Evolutionary conservation across 2,797 vertebrate genomes (phyloP), one percentile per base, ranked within the genome.

Genomic region (Pangasius mekongensis): DNA sequence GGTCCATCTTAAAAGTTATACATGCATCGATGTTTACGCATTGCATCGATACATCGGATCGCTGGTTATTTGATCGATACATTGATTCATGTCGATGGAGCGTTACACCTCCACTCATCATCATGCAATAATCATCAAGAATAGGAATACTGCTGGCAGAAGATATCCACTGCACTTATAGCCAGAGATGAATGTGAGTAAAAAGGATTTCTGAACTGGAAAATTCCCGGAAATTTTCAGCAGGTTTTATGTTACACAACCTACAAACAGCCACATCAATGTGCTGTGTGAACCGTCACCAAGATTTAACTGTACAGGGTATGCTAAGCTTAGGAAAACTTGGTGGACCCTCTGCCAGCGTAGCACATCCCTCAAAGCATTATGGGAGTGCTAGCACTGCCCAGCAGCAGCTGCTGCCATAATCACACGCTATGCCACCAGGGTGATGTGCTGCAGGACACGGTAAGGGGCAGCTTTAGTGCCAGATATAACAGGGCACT

Each of bases 371-470:
- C 80, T 82, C 64, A 81, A 43, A 30, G 78, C 85, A 88, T 74
- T 56, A 77, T 54, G 58, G 82, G 66, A 86, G 73, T 60, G 33
- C 49, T 16, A 54, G 33, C 84, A 71, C 64, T 58, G 39, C 36
- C 27, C 86, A 86, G n/a, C 64, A 85, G 81, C 58, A 80, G 73
- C 85, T 88, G 85, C 84, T 88, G 84, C 81, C 77, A 69, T 56
- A 71, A 85, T 60, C 87, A 84, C 80, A 91, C 36, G 58, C 49
- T 18, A 56, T 49, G 71, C 69, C 85, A 87, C 88, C 77, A 87
- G 84, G 58, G 83, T 33, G 73, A 89, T 81, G 85, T 89, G 84
- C 73, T 89, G 88, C 87, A 91, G 73, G 82, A 66, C 81, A 49
- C 90, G 87, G 90, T 22, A 60, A 85, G 87, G 82, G 71, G 58